Conservation (phyloP, 2,797 vertebrate species). For the Coendou prehensilis region DNA sequence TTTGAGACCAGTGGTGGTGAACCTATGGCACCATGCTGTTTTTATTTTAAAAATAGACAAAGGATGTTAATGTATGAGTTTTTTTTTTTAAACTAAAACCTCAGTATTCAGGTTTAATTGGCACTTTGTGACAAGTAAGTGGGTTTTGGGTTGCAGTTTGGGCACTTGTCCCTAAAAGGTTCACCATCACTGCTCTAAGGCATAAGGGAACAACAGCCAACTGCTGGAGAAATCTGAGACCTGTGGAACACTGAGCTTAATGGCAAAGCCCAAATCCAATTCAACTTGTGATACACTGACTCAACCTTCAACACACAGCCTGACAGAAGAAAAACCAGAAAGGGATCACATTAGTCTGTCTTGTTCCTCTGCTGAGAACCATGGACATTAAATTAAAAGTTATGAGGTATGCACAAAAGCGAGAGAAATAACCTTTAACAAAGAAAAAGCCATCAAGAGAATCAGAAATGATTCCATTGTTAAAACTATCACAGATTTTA, state of each 20-base stretch:
- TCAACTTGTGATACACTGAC: not conserved
- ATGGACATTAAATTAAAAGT: not conserved
- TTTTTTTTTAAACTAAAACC: not conserved
- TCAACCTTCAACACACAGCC: not conserved
- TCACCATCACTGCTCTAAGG: not conserved
- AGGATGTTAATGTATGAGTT: not conserved
- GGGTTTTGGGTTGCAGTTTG: not conserved
- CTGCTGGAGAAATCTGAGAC: not conserved
- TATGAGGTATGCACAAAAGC: not conserved
- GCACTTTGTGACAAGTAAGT: not conserved
- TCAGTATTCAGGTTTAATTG: not conserved
- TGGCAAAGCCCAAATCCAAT: not conserved
- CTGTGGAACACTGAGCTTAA: not conserved
- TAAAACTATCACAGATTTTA: conserved; percentile 47
- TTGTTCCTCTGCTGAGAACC: not conserved
- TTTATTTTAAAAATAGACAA: not conserved
- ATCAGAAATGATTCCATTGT: not conserved
- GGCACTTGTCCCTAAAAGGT: not conserved
- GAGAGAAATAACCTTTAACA: not conserved
- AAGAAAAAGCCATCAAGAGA: conserved; percentile 15
- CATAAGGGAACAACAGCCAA: not conserved
- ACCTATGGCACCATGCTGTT: not conserved
- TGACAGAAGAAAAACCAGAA: not conserved
- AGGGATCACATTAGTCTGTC: not conserved
- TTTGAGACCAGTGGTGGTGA: not conserved